These are phyloP conservation scores for Protonemura montana DNA, from an alignment of 2,888 invertebrate species.

Conservation along the genomic window DNA sequence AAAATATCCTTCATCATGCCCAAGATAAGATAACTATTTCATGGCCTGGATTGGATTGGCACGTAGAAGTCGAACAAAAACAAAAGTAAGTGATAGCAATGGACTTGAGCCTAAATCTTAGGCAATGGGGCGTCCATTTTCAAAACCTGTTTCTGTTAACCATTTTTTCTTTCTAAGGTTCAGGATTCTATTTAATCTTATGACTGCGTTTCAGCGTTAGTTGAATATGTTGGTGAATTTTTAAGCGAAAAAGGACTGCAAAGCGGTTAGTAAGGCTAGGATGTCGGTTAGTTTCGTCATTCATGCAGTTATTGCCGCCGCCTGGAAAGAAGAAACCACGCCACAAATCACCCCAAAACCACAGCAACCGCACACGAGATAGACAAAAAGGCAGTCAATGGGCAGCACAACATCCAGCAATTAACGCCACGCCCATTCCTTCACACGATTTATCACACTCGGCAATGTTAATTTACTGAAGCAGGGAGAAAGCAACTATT, in stretches of 20 bases:
- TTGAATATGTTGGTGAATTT: slow-evolving; percentile 25
- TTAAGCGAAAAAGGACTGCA: slow-evolving; percentile 13
- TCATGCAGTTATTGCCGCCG: slow-evolving; percentile 50
- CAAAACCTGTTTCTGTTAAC: not conserved
- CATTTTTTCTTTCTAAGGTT: not conserved
- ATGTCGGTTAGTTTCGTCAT: slow-evolving; percentile 32
- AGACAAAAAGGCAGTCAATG: not conserved
- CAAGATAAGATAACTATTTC: not conserved
- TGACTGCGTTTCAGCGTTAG: not conserved
- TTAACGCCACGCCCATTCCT: not conserved
- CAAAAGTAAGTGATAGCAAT: no score
- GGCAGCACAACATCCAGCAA: not conserved
- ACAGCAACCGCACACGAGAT: slow-evolving; percentile 30
- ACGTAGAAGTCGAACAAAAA: not conserved
- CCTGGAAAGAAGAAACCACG: slow-evolving; percentile 49
- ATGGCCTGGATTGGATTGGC: not conserved
- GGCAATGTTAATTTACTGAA: not conserved
- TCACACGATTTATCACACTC: not conserved
- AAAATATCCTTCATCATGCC: not conserved
- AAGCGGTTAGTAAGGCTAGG: slow-evolving; percentile 30
- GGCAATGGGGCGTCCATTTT: not conserved
- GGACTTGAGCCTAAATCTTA: not conserved
- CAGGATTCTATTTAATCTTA: not conserved
- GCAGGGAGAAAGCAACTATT: not conserved
- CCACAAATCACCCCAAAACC: slow-evolving; percentile 44